These are phyloP conservation scores for Pelodiscus sinensis DNA, from an alignment of 2,113 vertebrate species.

Conservation along the genomic window DNA sequence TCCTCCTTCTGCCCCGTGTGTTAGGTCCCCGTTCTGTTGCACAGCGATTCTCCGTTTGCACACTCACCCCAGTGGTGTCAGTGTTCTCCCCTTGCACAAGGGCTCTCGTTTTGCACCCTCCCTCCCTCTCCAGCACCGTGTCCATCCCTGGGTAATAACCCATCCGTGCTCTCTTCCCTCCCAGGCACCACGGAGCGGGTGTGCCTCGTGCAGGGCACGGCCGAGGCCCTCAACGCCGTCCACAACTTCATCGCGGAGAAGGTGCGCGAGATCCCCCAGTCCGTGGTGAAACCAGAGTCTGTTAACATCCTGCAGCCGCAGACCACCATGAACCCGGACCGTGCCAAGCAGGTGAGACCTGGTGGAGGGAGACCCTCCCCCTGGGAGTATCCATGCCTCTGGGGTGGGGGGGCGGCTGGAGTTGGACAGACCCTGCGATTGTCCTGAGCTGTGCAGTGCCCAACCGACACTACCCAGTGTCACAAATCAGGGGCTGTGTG, in stretches of 20 bases:
- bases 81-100: not conserved
- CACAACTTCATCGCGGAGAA: constrained; percentile 95
- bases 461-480: not conserved
- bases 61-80: too few relatives aligned
- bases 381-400: too few relatives aligned
- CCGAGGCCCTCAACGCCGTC: constrained; percentile 91
- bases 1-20: not conserved
- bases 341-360: constrained; percentile 90
- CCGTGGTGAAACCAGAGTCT: constrained; percentile 89
- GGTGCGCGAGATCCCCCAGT: constrained; percentile 93
- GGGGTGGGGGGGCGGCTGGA: too few relatives aligned
- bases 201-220: constrained; percentile 92
- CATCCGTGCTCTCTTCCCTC: not conserved
- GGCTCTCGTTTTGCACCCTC: not conserved
- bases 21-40: not conserved
- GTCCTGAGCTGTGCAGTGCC: not conserved
- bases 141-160: not conserved
- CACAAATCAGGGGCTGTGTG: not conserved
- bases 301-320: constrained; percentile 93
- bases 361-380: not conserved
- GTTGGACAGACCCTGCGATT: not conserved
- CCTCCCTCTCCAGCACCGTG: not conserved
- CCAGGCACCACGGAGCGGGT: constrained; percentile 94
- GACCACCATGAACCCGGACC: constrained; percentile 94
- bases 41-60: too few relatives aligned